Percentiles rank a stretch among this genome's conserved stretches.
Conservation (phyloP, 2,113 vertebrate genomes). For the Cynopterus brachyotis region DNA sequence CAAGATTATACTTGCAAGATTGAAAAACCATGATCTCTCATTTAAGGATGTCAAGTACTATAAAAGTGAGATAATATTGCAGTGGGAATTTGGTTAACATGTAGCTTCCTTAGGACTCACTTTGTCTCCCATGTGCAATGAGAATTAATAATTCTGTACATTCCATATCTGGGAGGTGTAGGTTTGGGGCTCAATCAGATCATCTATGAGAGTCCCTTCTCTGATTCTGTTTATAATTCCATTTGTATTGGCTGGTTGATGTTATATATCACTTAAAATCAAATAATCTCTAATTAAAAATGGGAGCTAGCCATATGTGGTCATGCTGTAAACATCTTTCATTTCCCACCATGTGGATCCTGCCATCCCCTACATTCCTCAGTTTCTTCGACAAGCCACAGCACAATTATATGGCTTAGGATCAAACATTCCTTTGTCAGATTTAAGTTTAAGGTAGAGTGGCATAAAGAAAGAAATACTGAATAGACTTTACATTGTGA, state of each 20-base stretch:
- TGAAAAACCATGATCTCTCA: neutral
- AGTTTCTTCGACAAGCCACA: neutral
- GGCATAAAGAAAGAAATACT: neutral
- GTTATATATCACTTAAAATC: neutral
- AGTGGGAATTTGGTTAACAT: neutral
- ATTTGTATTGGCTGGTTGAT: neutral
- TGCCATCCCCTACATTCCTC: neutral
- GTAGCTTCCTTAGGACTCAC: neutral
- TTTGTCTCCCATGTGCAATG: neutral
- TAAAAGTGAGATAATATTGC: neutral
- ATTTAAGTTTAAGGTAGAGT: neutral
- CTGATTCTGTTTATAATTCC: slow-evolving; percentile 1
- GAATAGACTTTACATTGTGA: neutral
- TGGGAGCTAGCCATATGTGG: neutral
- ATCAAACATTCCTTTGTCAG: neutral
- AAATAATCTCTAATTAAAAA: slow-evolving; percentile 1
- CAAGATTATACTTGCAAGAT: neutral
- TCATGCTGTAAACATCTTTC: neutral
- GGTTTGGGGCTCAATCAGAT: neutral
- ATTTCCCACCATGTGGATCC: neutral
- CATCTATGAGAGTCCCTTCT: neutral
- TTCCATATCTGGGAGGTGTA: neutral
- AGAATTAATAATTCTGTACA: neutral
- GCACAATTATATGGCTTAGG: neutral
- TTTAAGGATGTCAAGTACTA: neutral